Percentiles rank a stretch among this genome's conserved stretches.
Conservation (phyloP, 2,797 vertebrate genomes). For the Hydrocynus forskahlii region DNA sequence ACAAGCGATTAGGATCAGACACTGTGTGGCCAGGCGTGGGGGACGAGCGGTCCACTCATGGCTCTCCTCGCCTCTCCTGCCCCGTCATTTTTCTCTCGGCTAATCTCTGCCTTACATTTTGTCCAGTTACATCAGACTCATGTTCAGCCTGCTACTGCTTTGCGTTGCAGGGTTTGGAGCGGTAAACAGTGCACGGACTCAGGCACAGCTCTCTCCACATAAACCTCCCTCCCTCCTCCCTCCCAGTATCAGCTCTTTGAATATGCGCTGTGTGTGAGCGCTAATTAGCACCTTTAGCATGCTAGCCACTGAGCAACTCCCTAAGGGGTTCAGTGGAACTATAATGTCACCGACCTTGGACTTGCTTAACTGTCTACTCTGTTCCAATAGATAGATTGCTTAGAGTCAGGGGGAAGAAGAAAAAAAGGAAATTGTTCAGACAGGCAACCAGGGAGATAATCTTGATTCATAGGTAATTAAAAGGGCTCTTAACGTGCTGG, state of each 20-base stretch:
- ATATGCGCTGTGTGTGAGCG: conserved; percentile 14
- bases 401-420: conserved; percentile 28
- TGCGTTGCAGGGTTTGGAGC: conserved; percentile 27
- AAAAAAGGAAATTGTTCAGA: conserved; percentile 40
- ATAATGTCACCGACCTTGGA: conserved; percentile 55
- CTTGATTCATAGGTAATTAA: conserved; percentile 53
- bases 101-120: conserved; percentile 29
- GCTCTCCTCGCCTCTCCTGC: not conserved
- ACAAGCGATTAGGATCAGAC: conserved; percentile 51
- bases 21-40: conserved; percentile 29
- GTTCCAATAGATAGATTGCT: conserved; percentile 49
- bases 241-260: conserved; percentile 27
- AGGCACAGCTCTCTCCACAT: conserved; percentile 16
- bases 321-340: conserved; percentile 38
- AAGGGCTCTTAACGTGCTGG: conserved; percentile 50
- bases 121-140: conserved; percentile 34
- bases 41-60: conserved; percentile 3
- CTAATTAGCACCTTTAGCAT: conserved; percentile 52
- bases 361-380: conserved; percentile 52
- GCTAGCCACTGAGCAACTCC: conserved; percentile 22
- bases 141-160: conserved; percentile 5
- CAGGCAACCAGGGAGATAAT: conserved; percentile 37
- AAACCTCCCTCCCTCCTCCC: not conserved
- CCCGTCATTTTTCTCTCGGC: conserved; percentile 17
- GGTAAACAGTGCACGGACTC: conserved; percentile 40